These are phyloP conservation scores for Melieria crassipennis DNA, from an alignment of 2,888 invertebrate genomes.

Conservation along the genomic window DNA sequence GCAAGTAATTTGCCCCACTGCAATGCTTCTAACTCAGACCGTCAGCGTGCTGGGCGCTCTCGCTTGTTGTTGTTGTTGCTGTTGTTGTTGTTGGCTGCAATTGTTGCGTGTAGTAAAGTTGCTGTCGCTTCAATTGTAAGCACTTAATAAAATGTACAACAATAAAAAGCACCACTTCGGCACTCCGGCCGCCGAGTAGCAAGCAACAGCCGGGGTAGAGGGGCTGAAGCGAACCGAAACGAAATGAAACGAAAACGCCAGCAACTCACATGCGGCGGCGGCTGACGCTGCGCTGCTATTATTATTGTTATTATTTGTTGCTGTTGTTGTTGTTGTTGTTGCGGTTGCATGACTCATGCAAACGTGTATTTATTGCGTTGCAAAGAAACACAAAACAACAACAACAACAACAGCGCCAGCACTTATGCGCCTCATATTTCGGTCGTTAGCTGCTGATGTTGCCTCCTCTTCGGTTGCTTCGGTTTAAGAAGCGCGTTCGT, in stretches of 20 bases:
- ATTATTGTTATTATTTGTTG: conserved; percentile 23
- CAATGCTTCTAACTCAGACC: no score
- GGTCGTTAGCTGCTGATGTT: neutral
- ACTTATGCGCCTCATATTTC: conserved; percentile 22
- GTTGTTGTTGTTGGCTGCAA: conserved; percentile 2
- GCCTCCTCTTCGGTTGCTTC: no score
- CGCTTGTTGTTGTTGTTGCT: no score
- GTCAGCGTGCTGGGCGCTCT: no score
- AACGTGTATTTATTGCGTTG: conserved; percentile 26
- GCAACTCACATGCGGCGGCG: no score
- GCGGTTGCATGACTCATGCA: conserved; percentile 25
- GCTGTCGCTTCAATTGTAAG: conserved; percentile 20
- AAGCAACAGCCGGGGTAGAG: no score
- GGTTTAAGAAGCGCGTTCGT: no score
- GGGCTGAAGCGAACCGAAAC: no score
- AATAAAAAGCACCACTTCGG: neutral
- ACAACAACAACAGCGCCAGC: neutral
- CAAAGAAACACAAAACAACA: neutral
- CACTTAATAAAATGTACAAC: conserved; percentile 26
- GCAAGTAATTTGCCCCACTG: no score
- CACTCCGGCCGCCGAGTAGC: no score
- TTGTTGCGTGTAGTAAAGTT: conserved; percentile 22
- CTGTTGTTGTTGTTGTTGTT: neutral
- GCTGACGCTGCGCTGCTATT: conserved; percentile 25
- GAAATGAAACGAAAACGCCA: no score